Evolutionary conservation across 2,113 vertebrate genomes (phyloP).

Genomic region (Capra hircus): DNA sequence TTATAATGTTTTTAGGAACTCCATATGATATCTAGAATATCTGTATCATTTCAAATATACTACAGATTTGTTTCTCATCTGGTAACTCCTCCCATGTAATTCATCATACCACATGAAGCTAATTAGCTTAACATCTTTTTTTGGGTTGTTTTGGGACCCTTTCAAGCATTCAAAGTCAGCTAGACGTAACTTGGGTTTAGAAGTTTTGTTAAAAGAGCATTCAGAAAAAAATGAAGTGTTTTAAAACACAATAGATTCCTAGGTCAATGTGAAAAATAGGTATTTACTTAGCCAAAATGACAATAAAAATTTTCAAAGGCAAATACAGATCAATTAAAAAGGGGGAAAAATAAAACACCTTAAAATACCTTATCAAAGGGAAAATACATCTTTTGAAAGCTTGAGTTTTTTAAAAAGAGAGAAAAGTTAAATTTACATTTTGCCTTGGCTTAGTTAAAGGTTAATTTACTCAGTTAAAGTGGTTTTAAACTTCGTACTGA

Average conservation of each 20-base stretch:
- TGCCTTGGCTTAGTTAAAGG: neutral
- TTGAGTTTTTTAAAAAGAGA: neutral
- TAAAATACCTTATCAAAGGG: neutral
- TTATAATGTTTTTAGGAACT: neutral
- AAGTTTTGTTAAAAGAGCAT: neutral
- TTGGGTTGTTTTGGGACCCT: neutral
- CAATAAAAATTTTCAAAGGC: neutral
- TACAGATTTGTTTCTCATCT: neutral
- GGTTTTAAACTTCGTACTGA: neutral
- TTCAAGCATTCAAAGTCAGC: neutral
- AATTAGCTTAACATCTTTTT: neutral
- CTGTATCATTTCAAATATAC: neutral
- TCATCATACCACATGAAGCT: neutral
- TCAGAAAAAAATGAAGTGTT: neutral
- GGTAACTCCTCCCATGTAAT: neutral
- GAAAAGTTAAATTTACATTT: neutral
- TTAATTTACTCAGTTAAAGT: neutral
- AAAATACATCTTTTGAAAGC: neutral
- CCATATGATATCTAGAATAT: neutral
- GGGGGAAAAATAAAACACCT: accelerated
- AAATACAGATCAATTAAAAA: neutral
- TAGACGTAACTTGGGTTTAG: neutral
- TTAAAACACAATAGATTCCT: neutral
- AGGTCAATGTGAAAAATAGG: neutral
- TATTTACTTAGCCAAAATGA: neutral